Evolutionary conservation across 2,113 vertebrate species (phyloP), one percentile per base, ranked within the genome.

Genomic region (Empidonax alnorum): DNA sequence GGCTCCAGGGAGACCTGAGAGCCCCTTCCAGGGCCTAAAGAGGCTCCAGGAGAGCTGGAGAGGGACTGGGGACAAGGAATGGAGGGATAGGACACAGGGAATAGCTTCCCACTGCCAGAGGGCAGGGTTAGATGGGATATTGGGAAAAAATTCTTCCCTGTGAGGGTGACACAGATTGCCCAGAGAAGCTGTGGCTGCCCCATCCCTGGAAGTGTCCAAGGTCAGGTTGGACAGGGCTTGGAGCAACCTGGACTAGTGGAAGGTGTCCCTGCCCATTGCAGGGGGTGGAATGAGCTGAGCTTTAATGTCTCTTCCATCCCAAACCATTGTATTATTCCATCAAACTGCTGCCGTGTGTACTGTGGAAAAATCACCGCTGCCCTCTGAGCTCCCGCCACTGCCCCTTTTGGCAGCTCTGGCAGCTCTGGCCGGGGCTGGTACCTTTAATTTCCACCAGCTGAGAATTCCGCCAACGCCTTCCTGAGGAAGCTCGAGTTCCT

Each of bases 211-310:
- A 46, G 12, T 28, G 33, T 7, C 2, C 52, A 5, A 21, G 33
- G 33, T 28, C 33, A 12, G 19, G 33, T 0, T 61, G 77, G 46
- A 67, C 0, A 0, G 33, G 39, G 20, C n/a, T 53, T 41, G 39
- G 62, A 61, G 20, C 39, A 53, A 0, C 0, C 61, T 39, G 69
- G 61, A 4, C 7, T 0, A 12, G 19, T 3, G 68, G 17, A 14
- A 89, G 12, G 22, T 52, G 37, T 46, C 23, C 14, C 27, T 74
- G 52, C 8, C 18, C 31, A 4, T 8, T 33, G 28, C 15, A 59
- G 23, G 7, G 3, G 3, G 3, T 75, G 69, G 69, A 18, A 47
- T 6, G 24, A 25, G 33, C 3, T 47, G n/a, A 53, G 5, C 10
- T 75, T 53, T 53, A 68, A 53, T 7, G 30, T 42, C 9, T 28